Evolutionary conservation across 2,113 vertebrate species (phyloP).

Genomic region (Callopanchax toddi): DNA sequence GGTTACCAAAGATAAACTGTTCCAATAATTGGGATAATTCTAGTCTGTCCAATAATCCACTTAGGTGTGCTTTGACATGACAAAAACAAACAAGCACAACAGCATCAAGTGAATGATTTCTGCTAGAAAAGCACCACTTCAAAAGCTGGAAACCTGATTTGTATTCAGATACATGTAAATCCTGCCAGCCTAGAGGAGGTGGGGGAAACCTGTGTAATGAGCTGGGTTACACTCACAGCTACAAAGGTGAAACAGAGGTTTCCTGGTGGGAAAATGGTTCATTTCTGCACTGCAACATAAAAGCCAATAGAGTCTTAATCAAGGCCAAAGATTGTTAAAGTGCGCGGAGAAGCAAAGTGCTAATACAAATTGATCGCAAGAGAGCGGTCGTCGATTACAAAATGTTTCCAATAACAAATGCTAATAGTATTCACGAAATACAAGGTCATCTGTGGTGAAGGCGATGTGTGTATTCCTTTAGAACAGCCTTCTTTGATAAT

Average conservation of each 20-base stretch:
- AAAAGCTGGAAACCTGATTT: constrained; percentile 52
- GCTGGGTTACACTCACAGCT: constrained; percentile 51
- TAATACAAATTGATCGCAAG: constrained; percentile 57
- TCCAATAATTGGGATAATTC: constrained; percentile 21
- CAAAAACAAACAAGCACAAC: constrained; percentile 33
- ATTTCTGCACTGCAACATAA: constrained; percentile 45
- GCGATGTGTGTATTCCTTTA: not conserved
- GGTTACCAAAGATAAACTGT: not conserved
- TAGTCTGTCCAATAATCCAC: constrained; percentile 30
- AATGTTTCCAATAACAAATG: constrained; percentile 59
- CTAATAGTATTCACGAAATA: constrained; percentile 53
- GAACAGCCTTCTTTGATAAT: constrained; percentile 3
- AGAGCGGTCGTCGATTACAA: constrained; percentile 44
- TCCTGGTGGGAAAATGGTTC: constrained; percentile 48
- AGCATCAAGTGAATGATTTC: constrained; percentile 31
- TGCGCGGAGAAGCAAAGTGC: constrained; percentile 51
- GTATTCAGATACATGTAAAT: constrained; percentile 71
- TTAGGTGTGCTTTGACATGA: constrained; percentile 10
- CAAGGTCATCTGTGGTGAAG: constrained; percentile 43
- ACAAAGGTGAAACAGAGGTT: constrained; percentile 63
- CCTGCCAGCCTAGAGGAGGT: constrained; percentile 23
- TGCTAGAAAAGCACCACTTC: constrained; percentile 30
- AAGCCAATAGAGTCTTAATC: constrained; percentile 43
- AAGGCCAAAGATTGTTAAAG: constrained; percentile 46
- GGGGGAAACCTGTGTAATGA: constrained; percentile 54